phyloP scores from a whole-genome alignment of 1,140 invertebrate genomes.

The Triops longicaudatus region DNA sequence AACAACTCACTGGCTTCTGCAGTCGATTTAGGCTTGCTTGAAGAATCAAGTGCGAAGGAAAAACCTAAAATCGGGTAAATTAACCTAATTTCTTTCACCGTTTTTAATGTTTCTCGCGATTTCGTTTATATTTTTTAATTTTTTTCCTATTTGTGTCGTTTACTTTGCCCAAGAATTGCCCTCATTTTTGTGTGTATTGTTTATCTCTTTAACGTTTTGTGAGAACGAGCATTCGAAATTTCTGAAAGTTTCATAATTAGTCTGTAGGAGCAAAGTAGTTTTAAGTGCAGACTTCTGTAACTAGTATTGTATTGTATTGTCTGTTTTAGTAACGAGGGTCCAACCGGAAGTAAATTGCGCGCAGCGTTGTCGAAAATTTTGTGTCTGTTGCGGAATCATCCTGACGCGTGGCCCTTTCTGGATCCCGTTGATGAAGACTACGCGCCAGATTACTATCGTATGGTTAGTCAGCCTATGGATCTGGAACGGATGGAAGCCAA shows the following conservation, averaged over 20 bases:
- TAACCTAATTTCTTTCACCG: not conserved
- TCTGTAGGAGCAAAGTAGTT: no score
- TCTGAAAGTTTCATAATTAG: no score
- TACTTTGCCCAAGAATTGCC: no score
- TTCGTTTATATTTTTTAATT: not conserved
- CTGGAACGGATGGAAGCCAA: conserved; percentile 78
- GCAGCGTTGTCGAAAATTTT: conserved; percentile 83
- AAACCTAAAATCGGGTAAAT: not conserved
- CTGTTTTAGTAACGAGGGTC: conserved; percentile 30
- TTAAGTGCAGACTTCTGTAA: no score
- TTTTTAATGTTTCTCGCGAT: no score
- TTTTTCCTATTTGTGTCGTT: not conserved
- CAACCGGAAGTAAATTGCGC: conserved; percentile 39
- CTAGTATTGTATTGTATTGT: not conserved
- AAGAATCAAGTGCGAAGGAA: not conserved
- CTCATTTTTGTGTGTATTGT: no score
- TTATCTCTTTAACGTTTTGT: no score
- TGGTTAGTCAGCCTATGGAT: conserved; percentile 66
- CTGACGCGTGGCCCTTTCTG: conserved; percentile 85
- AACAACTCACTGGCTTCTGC: conserved; percentile 77
- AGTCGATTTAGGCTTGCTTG: conserved; percentile 56
- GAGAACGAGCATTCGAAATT: no score
- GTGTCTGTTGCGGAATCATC: conserved; percentile 69
- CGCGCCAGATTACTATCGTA: conserved; percentile 72
- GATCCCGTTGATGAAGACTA: conserved; percentile 84